These are phyloP conservation scores for Dasypus novemcinctus DNA, from an alignment of 2,113 vertebrate genomes.

Conservation along the genomic window DNA sequence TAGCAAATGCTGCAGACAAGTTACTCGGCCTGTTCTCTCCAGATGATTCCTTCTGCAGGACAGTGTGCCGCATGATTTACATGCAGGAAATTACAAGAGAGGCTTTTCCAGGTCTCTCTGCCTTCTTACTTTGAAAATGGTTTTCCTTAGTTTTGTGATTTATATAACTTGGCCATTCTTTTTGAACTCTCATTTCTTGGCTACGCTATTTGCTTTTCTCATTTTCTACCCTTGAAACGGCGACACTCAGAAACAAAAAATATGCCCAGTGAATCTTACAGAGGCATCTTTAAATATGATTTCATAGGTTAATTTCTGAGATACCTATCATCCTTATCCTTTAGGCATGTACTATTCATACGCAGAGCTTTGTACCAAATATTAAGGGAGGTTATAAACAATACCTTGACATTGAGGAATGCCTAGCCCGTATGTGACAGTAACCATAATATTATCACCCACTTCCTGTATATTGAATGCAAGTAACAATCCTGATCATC, in stretches of 20 bases:
- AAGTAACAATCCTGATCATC: background rate
- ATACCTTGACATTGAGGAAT: background rate
- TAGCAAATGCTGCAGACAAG: background rate
- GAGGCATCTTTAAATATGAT: background rate
- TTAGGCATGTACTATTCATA: background rate
- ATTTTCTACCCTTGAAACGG: background rate
- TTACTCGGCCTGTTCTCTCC: fast-evolving
- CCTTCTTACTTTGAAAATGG: background rate
- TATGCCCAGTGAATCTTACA: background rate
- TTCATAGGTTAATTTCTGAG: background rate
- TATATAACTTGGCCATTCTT: background rate
- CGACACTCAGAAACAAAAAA: background rate
- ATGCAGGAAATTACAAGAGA: background rate
- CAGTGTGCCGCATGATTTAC: fast-evolving
- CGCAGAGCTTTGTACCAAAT: background rate
- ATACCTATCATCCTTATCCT: background rate
- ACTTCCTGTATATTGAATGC: background rate
- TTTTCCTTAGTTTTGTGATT: background rate
- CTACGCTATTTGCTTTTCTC: background rate
- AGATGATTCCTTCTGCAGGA: background rate
- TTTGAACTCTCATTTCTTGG: background rate
- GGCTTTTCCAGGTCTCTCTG: background rate
- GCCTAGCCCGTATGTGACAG: too few relatives aligned
- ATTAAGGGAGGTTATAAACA: slow-evolving; percentile 19
- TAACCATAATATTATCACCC: background rate